These are phyloP conservation scores for Eublepharis macularius DNA, from an alignment of 2,113 vertebrate species.

Conservation along the genomic window DNA sequence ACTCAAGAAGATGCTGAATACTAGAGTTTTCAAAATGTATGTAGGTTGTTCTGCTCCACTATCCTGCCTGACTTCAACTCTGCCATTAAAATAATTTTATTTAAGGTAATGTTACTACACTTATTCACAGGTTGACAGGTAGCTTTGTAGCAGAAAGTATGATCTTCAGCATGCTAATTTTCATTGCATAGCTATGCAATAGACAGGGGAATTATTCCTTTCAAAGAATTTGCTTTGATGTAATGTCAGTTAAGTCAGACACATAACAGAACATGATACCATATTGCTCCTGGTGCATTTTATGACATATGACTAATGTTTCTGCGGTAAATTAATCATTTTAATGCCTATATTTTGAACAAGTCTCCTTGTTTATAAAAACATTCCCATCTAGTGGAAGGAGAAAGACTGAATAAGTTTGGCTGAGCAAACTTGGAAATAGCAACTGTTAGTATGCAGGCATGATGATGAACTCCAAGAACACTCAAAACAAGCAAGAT, in stretches of 20 bases:
- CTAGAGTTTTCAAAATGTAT: not conserved
- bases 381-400: not conserved
- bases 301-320: not conserved
- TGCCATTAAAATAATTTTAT: not conserved
- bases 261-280: not conserved
- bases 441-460: not conserved
- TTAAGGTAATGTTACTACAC: not conserved
- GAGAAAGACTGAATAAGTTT: not conserved
- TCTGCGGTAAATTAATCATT: not conserved
- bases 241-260: not conserved
- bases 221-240: not conserved
- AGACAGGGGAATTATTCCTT: not conserved
- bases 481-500: not conserved
- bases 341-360: not conserved
- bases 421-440: not conserved
- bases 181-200: not conserved
- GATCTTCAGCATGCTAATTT: not conserved
- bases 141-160: not conserved
- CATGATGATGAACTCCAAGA: not conserved
- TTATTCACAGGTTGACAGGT: too few relatives aligned
- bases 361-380: not conserved
- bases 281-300: not conserved
- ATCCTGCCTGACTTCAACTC: not conserved
- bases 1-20: not conserved
- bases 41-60: not conserved